phyloP scores from a whole-genome alignment of 2,888 invertebrate species.

The Hirtodrosophila cameraria region DNA sequence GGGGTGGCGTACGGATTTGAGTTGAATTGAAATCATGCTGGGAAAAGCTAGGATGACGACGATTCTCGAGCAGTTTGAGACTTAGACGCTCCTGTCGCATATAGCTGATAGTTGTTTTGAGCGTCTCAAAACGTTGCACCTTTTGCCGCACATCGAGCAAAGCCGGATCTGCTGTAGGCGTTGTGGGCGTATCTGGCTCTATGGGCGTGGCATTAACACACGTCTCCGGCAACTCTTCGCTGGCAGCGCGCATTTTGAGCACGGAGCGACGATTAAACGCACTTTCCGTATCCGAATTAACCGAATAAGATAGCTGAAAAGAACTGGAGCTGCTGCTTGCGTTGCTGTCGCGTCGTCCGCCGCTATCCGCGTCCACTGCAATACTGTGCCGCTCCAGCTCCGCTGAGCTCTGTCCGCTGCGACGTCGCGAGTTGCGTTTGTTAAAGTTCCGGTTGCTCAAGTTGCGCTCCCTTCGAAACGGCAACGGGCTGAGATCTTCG shows the following conservation, averaged over 20 bases:
- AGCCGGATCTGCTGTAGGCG: slow-evolving; percentile 70
- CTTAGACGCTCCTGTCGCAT: slow-evolving; percentile 61
- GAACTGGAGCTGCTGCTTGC: slow-evolving; percentile 63
- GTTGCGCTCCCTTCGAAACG: slow-evolving; percentile 80
- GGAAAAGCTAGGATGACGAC: slow-evolving; percentile 50
- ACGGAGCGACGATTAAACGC: slow-evolving; percentile 75
- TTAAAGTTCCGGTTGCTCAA: slow-evolving; percentile 80
- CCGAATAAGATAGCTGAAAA: slow-evolving; percentile 80
- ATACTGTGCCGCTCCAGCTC: slow-evolving; percentile 55
- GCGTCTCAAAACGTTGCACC: slow-evolving; percentile 77
- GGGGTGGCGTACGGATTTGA: slow-evolving; percentile 42
- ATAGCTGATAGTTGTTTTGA: slow-evolving; percentile 55
- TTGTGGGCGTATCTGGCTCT: slow-evolving; percentile 23
- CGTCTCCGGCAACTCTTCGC: slow-evolving; percentile 17
- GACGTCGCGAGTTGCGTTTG: slow-evolving; percentile 76
- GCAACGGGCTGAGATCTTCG: slow-evolving; percentile 79
- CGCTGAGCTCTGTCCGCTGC: slow-evolving; percentile 49
- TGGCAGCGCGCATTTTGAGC: slow-evolving; percentile 70
- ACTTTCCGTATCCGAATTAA: slow-evolving; percentile 81
- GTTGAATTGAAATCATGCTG: slow-evolving; percentile 2
- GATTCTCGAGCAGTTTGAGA: slow-evolving; percentile 62
- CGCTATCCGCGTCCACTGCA: slow-evolving; percentile 42
- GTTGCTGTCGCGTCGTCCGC: slow-evolving; percentile 49
- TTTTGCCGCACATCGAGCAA: slow-evolving; percentile 77
- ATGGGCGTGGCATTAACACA: not conserved